phyloP scores from a whole-genome alignment of 2,888 invertebrate genomes.

The Ochlodes sylvanus region DNA sequence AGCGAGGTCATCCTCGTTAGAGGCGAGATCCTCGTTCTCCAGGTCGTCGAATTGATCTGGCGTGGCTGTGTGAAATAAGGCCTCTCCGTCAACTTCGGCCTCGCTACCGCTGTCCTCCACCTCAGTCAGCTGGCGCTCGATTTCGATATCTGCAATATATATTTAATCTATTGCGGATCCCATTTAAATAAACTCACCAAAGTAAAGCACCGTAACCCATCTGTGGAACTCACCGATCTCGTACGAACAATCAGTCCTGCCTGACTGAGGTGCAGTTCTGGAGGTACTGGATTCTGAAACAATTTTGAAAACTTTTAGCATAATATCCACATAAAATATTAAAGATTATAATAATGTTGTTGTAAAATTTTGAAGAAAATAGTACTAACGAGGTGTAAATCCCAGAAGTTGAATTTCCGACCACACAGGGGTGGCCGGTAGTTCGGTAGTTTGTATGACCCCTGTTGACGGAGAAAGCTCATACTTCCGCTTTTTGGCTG shows the following conservation, averaged over 20 bases:
- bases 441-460: not conserved
- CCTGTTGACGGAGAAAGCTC: not conserved
- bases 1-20: no score
- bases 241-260: conserved; percentile 5
- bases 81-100: no score
- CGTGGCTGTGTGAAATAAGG: no score
- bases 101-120: not conserved
- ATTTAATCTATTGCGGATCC: not conserved
- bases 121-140: not conserved
- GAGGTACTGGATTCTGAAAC: conserved; percentile 1
- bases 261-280: not conserved
- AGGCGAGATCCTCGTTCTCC: not conserved
- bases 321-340: conserved; percentile 6
- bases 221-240: conserved; percentile 7
- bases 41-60: not conserved
- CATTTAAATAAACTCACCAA: no score
- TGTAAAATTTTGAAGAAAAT: no score
- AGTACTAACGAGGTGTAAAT: conserved; percentile 4
- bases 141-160: not conserved
- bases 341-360: no score
- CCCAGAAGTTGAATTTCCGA: not conserved
- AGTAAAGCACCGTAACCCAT: not conserved
- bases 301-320: not conserved
- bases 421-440: not conserved
- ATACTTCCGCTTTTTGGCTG: not conserved